Evolutionary conservation across 2,797 vertebrate species (phyloP).

Genomic region (Cottoperca gobio): DNA sequence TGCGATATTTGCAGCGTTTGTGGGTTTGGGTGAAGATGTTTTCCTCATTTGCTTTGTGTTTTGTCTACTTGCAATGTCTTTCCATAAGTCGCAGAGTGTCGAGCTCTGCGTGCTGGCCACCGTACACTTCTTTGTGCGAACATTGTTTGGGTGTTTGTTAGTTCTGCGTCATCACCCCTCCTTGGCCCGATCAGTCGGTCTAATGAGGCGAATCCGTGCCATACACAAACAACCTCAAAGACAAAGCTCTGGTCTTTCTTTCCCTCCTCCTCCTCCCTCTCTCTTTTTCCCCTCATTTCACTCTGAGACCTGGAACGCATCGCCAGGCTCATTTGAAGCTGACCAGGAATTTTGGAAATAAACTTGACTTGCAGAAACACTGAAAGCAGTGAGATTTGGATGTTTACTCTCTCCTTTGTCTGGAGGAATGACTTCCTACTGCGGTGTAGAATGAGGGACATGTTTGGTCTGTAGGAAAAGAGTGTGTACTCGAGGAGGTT

Average conservation of each 20-base stretch:
- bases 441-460: constrained; percentile 30
- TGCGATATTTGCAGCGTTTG: background rate
- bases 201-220: constrained; percentile 50
- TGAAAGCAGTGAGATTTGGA: constrained; percentile 30
- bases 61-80: background rate
- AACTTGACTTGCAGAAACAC: constrained; percentile 23
- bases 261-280: background rate
- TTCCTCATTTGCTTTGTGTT: background rate
- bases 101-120: background rate
- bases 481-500: constrained; percentile 59
- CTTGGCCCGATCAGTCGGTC: constrained; percentile 18
- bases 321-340: constrained; percentile 42
- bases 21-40: background rate
- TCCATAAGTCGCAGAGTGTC: background rate
- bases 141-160: constrained; percentile 33
- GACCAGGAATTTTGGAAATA: constrained; percentile 51
- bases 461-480: constrained; percentile 41
- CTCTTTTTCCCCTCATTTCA: background rate
- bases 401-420: constrained; percentile 51
- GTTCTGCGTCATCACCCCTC: constrained; percentile 17
- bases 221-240: constrained; percentile 45
- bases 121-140: background rate
- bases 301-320: constrained; percentile 30
- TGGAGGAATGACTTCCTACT: constrained; percentile 54
- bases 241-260: constrained; percentile 36